Evolutionary conservation across 2,113 vertebrate species (phyloP), one percentile per base, ranked within the genome.

Genomic region (Upupa epops): DNA sequence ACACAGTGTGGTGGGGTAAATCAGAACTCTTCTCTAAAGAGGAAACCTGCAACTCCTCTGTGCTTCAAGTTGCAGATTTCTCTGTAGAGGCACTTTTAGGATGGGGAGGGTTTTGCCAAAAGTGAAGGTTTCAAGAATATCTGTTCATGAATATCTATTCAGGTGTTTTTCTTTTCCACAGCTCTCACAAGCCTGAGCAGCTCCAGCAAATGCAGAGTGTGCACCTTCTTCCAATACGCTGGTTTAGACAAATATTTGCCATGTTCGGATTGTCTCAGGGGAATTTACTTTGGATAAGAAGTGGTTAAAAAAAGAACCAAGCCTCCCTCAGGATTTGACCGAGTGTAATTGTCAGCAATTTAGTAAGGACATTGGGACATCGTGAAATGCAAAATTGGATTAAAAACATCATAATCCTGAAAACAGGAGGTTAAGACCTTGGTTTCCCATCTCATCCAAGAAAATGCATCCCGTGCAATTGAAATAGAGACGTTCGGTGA

Each of bases 401-500:
- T 83, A 0, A 54, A 91, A 82, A 86, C 52, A 32, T 4, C 42
- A 69, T 7, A 25, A 21, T 31, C 36, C 2, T 0, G 74, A 84
- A 81, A 88, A 2, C 46, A 25, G 46, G 31, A 86, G 31, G 31
- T 51, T 81, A 79, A 54, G 88, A 88, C 76, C 51, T 78, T 40
- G 29, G 36, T 72, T 83, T 78, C 75, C 68, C 49, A 51, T 42
- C 40, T 72, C 54, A 78, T 81, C 76, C 83, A 78, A 90, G 63
- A 78, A 82, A 59, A 3, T 16, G 13, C 65, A 66, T 75, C 24
- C 63, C 78, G 20, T 16, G 25, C 36, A 72, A 84, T 54, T 80
- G 45, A 75, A 93, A 93, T 78, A 60, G 40, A 94, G 75, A 91
- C 17, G 16, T 80, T 84, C 18, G 75, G 80, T 52, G 93, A 70